Evolutionary conservation across 1,140 invertebrate genomes (phyloP).

Genomic region (Brachionus angularis): DNA sequence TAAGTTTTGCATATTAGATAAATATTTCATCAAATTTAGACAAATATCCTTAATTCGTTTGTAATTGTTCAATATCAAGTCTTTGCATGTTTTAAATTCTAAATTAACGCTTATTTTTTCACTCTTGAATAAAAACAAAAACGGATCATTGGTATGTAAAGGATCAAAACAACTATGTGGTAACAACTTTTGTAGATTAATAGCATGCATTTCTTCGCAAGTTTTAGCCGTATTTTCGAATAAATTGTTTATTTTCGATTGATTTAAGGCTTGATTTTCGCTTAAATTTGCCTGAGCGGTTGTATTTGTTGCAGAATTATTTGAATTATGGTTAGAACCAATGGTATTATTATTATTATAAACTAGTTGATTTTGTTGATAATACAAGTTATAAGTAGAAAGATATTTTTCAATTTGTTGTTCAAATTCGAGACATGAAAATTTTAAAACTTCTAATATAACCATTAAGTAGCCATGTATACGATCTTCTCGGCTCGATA

Average conservation of each 20-base stretch:
- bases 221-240: slow-evolving; percentile 30
- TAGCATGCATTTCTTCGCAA: slow-evolving; percentile 23
- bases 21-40: neutral
- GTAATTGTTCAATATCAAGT: neutral
- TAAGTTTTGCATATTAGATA: slow-evolving; percentile 2
- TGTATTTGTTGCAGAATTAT: neutral
- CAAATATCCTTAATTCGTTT: slow-evolving; percentile 13
- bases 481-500: neutral
- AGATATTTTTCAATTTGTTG: slow-evolving; percentile 27
- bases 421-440: slow-evolving; percentile 30
- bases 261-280: neutral
- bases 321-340: no score
- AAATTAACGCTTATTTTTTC: slow-evolving; percentile 20
- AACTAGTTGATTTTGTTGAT: neutral
- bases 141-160: slow-evolving; percentile 19
- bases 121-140: slow-evolving; percentile 35
- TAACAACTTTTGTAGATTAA: slow-evolving; percentile 27
- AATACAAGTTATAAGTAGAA: slow-evolving; percentile 18
- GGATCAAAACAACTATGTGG: slow-evolving; percentile 39
- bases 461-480: slow-evolving; percentile 24
- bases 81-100: slow-evolving; percentile 29
- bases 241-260: slow-evolving; percentile 3
- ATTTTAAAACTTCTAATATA: slow-evolving; percentile 15
- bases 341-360: no score
- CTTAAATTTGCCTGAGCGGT: neutral